phyloP scores from a whole-genome alignment of 53 echinoderm and acorn worm genomes.

The Paracentrotus lividus region DNA sequence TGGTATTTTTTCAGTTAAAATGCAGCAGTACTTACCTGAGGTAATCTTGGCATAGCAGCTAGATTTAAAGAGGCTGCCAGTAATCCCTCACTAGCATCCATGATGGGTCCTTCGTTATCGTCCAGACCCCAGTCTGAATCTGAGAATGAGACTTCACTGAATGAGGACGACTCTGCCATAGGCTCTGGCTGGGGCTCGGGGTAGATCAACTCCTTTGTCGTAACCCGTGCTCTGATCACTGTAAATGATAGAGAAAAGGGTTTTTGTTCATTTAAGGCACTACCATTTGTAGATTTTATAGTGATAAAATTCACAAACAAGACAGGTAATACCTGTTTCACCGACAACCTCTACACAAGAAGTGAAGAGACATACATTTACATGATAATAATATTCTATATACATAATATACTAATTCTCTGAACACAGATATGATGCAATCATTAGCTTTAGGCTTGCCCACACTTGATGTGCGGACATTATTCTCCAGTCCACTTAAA shows the following conservation, averaged over 20 bases:
- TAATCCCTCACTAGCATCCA: conserved; percentile 16
- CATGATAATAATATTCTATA: too few relatives aligned
- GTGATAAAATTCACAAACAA: neutral
- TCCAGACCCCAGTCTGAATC: conserved; percentile 62
- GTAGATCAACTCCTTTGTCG: conserved; percentile 79
- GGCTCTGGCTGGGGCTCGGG: conserved; percentile 65
- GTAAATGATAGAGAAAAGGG: neutral
- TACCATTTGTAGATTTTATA: neutral
- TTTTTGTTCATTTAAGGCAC: neutral
- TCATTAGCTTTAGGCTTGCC: too few relatives aligned
- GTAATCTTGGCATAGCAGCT: conserved; percentile 58
- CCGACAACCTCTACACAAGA: too few relatives aligned
- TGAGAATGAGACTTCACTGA: conserved; percentile 72
- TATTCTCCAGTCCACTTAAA: too few relatives aligned
- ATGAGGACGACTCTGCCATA: conserved; percentile 63
- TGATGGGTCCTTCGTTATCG: conserved; percentile 48
- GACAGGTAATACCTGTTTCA: neutral
- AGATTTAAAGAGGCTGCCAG: conserved; percentile 52
- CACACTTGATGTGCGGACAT: too few relatives aligned
- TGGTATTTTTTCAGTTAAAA: conserved; percentile 40
- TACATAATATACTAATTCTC: too few relatives aligned
- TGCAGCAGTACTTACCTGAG: conserved; percentile 55
- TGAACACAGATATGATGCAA: too few relatives aligned
- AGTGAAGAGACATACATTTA: too few relatives aligned
- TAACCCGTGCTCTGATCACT: conserved; percentile 84